Conservation (phyloP, 1,140 invertebrate genomes). For the Orussus abietinus region DNA sequence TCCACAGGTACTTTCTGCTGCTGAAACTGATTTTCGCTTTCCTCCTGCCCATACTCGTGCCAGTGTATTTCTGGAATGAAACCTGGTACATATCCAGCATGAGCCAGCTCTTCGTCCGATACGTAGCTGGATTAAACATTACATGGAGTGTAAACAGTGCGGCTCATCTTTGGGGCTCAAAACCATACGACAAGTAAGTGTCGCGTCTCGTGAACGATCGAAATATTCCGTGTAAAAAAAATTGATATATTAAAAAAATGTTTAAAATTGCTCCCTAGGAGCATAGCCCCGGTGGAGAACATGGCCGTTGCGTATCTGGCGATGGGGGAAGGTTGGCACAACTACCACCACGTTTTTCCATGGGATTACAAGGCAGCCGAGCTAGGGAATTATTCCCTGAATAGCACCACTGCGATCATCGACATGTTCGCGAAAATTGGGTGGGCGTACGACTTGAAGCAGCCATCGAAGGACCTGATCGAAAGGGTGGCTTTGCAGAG, state of each 20-base stretch:
- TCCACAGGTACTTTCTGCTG: constrained; percentile 66
- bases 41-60: constrained; percentile 68
- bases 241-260: constrained; percentile 1
- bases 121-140: constrained; percentile 60
- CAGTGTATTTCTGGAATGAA: constrained; percentile 66
- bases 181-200: constrained; percentile 70
- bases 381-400: constrained; percentile 52
- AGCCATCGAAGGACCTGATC: constrained; percentile 58
- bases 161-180: constrained; percentile 71
- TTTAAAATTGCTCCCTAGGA: constrained; percentile 38
- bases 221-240: neutral
- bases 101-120: constrained; percentile 59
- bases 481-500: constrained; percentile 54
- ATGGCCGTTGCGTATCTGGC: constrained; percentile 30
- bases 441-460: constrained; percentile 75
- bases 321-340: constrained; percentile 68
- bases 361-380: constrained; percentile 75
- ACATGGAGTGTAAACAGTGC: constrained; percentile 79
- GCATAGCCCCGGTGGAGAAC: constrained; percentile 64
- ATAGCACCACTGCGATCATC: constrained; percentile 62
- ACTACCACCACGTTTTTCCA: constrained; percentile 87
- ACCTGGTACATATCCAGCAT: constrained; percentile 53
- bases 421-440: constrained; percentile 68
- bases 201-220: neutral
- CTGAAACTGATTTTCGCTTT: constrained; percentile 70